Evolutionary conservation across 2,113 vertebrate genomes (phyloP).

Genomic region (Corydoras maculifer): DNA sequence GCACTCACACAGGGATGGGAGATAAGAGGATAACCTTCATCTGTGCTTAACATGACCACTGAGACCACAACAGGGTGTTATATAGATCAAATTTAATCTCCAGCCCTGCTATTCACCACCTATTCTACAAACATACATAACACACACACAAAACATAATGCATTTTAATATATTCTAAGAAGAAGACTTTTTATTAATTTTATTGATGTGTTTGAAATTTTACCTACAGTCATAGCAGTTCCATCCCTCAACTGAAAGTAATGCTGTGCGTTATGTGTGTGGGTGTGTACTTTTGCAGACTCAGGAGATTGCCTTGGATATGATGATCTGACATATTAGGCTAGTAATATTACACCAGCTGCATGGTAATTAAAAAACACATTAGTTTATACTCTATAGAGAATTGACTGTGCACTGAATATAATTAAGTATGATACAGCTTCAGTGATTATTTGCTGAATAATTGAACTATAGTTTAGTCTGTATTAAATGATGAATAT

Average conservation of each 20-base stretch:
- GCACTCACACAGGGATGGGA: conserved; percentile 12
- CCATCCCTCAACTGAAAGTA: background rate
- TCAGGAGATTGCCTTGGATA: conserved; percentile 23
- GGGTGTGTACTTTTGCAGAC: conserved; percentile 23
- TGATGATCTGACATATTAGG: conserved; percentile 20
- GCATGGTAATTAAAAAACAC: conserved; percentile 39
- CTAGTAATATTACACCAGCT: conserved; percentile 31
- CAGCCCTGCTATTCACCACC: background rate
- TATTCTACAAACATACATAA: background rate
- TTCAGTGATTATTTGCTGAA: conserved; percentile 33
- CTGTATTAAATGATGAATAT: conserved; percentile 32
- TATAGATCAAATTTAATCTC: background rate
- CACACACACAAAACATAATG: background rate
- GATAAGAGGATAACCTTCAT: conserved; percentile 34
- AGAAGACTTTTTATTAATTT: background rate
- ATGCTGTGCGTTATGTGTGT: conserved; percentile 3
- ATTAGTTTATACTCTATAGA: conserved; percentile 32
- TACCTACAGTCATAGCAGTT: background rate
- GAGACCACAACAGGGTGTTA: conserved; percentile 32
- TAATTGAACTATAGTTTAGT: conserved; percentile 27
- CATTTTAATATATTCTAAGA: too few species aligned
- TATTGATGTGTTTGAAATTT: background rate
- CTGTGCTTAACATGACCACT: conserved; percentile 32
- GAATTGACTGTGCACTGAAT: conserved; percentile 12
- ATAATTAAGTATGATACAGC: conserved; percentile 25